Conservation (phyloP, 1,140 invertebrate genomes). For the Drosophila ananassae region DNA sequence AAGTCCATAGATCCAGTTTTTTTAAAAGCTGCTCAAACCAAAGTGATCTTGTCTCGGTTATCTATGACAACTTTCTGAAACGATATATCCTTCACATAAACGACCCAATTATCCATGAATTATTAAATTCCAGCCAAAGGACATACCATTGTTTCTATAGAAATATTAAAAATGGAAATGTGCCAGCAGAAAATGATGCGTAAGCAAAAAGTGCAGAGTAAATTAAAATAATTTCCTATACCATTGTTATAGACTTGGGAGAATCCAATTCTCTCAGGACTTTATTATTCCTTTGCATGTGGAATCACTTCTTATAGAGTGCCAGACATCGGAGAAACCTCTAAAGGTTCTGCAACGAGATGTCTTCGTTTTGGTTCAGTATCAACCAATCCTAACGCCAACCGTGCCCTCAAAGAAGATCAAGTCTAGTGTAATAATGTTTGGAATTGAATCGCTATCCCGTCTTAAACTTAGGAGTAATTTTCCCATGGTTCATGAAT, state of each 20-base stretch:
- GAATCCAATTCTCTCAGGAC: background rate
- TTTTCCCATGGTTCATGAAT: background rate
- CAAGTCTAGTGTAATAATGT: background rate
- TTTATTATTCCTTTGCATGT: background rate
- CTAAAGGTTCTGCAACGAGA: background rate
- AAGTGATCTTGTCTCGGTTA: background rate
- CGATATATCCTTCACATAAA: background rate
- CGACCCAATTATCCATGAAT: background rate
- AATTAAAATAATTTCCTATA: background rate
- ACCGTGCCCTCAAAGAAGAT: background rate
- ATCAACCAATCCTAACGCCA: background rate
- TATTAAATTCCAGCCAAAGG: background rate
- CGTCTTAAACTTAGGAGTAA: background rate
- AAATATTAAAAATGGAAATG: background rate
- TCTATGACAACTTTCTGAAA: background rate
- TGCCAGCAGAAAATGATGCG: background rate
- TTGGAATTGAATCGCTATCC: background rate
- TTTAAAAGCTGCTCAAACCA: background rate
- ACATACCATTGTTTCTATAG: background rate
- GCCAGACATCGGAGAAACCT: background rate
- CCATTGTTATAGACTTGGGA: background rate
- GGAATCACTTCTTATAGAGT: background rate
- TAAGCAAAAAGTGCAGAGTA: background rate
- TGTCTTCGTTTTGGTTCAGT: background rate
- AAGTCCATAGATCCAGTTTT: background rate